Evolutionary conservation across 2,113 vertebrate genomes (phyloP).

Genomic region (Hyperoodon ampullatus): DNA sequence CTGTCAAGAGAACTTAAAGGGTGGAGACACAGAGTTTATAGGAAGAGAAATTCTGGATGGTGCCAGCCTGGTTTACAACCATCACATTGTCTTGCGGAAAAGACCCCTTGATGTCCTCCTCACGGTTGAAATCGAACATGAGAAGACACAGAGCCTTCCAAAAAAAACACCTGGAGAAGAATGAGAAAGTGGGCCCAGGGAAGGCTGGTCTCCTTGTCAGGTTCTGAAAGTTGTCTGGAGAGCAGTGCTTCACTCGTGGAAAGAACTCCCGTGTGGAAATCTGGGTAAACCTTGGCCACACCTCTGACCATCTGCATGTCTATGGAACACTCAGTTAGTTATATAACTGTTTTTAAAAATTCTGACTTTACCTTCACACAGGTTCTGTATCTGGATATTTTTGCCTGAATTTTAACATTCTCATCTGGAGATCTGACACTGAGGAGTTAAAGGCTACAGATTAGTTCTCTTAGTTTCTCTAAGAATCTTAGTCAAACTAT

Average conservation of each 20-base stretch:
- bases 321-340: background rate
- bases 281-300: background rate
- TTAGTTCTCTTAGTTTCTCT: background rate
- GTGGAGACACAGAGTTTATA: background rate
- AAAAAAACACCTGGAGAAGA: background rate
- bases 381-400: background rate
- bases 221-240: background rate
- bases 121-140: background rate
- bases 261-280: background rate
- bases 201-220: background rate
- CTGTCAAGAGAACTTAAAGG: slow-evolving; percentile 6
- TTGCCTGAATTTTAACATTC: slow-evolving; percentile 10
- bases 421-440: background rate
- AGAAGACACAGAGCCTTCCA: slow-evolving; percentile 10
- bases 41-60: background rate
- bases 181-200: background rate
- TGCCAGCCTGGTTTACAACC: background rate
- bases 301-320: background rate
- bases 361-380: background rate
- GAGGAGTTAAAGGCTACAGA: background rate
- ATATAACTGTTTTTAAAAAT: background rate
- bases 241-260: fast-evolving
- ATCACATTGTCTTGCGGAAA: background rate
- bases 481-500: background rate
- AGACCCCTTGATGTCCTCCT: background rate